Evolutionary conservation across 2,797 vertebrate species (phyloP).

Genomic region (Mareca strepera): DNA sequence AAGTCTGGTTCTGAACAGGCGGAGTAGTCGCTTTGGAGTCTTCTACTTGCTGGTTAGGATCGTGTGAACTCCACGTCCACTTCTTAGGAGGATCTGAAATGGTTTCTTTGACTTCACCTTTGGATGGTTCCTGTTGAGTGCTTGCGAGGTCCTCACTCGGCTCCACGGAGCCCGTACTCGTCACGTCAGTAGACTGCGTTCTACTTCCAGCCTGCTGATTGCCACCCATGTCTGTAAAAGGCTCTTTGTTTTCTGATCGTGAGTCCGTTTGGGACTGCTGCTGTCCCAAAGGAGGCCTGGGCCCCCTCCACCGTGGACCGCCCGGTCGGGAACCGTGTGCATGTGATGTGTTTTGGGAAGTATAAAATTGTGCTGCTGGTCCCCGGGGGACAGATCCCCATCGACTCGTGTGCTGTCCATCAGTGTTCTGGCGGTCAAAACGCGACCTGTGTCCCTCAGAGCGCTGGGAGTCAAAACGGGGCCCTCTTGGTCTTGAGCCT

Average conservation of each 20-base stretch:
- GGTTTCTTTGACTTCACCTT: slow-evolving; percentile 74
- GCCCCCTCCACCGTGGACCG: slow-evolving; percentile 75
- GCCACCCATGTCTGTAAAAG: slow-evolving; percentile 71
- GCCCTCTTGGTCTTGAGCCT: slow-evolving; percentile 79
- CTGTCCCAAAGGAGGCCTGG: slow-evolving; percentile 75
- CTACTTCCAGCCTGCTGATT: slow-evolving; percentile 72
- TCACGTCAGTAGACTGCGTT: slow-evolving; percentile 63
- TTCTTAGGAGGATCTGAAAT: slow-evolving; percentile 74
- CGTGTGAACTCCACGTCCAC: slow-evolving; percentile 79
- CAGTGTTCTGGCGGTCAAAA: slow-evolving; percentile 77
- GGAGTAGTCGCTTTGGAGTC: slow-evolving; percentile 70
- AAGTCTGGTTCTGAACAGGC: slow-evolving; percentile 48
- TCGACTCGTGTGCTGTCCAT: slow-evolving; percentile 74
- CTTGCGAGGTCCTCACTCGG: slow-evolving; percentile 70
- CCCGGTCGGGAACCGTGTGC: slow-evolving; percentile 72
- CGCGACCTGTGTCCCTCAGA: slow-evolving; percentile 78
- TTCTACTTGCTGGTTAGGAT: slow-evolving; percentile 73
- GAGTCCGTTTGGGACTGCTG: slow-evolving; percentile 76
- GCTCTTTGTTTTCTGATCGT: slow-evolving; percentile 77
- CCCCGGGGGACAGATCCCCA: slow-evolving; percentile 78
- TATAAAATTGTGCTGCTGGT: slow-evolving; percentile 82
- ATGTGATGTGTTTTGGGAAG: slow-evolving; percentile 70
- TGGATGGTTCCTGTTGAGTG: slow-evolving; percentile 73
- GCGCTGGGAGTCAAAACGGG: slow-evolving; percentile 78
- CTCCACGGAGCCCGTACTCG: slow-evolving; percentile 64